Percentiles rank a stretch among this genome's conserved stretches.
These are phyloP conservation scores for Psittacara wagleri DNA, from an alignment of 2,113 vertebrate species.

Conservation along the genomic window DNA sequence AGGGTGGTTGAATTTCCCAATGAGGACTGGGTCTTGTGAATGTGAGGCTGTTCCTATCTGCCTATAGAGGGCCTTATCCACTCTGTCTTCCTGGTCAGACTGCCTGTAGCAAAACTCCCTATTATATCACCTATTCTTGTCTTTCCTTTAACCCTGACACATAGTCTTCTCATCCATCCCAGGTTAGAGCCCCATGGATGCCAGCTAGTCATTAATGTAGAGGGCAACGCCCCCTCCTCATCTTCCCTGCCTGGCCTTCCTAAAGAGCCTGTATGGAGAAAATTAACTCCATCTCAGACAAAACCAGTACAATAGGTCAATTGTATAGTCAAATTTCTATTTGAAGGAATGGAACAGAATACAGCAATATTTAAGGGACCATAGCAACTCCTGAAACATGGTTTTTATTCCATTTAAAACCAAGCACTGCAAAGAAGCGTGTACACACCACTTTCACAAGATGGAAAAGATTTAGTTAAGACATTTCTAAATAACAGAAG, in stretches of 20 bases:
- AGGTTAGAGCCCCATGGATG: neutral
- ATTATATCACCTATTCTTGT: neutral
- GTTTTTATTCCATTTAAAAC: neutral
- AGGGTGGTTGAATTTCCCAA: neutral
- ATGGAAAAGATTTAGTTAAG: neutral
- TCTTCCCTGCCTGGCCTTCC: neutral
- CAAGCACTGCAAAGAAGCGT: neutral
- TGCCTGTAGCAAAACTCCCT: neutral
- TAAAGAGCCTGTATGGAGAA: neutral
- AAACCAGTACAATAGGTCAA: neutral
- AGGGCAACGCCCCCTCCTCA: neutral
- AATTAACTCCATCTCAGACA: neutral
- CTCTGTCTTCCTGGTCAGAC: neutral
- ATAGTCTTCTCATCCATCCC: neutral
- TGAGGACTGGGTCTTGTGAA: neutral
- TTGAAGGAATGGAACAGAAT: neutral
- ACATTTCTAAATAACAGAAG: neutral
- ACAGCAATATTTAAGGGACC: neutral
- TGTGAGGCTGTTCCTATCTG: neutral
- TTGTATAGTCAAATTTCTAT: neutral
- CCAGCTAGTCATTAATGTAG: neutral
- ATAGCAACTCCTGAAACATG: fast-evolving
- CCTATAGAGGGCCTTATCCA: neutral
- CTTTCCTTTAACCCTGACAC: neutral
- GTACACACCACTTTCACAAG: fast-evolving